Evolutionary conservation across 2,888 invertebrate genomes (phyloP).

Genomic region (Cotesia congregata): DNA sequence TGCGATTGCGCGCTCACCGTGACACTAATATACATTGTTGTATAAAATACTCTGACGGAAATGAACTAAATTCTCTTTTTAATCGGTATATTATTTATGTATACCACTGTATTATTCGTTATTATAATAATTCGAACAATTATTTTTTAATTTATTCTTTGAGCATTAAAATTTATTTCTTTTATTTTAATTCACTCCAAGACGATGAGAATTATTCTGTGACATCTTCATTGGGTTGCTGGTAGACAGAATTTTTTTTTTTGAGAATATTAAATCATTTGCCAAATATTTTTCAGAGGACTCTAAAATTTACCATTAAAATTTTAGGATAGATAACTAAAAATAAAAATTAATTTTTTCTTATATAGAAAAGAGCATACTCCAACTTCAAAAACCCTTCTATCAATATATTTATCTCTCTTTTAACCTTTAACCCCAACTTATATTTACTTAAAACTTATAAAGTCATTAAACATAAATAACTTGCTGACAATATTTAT

Average conservation of each 20-base stretch:
- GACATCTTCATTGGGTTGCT: no score
- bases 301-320: no score
- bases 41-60: conserved; percentile 6
- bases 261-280: no score
- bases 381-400: no score
- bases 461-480: background rate
- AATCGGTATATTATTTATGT: conserved; percentile 1
- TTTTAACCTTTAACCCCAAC: no score
- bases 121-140: background rate
- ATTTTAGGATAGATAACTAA: no score
- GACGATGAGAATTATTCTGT: no score
- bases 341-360: no score
- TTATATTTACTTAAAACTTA: background rate
- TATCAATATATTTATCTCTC: no score
- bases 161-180: background rate
- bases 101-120: background rate
- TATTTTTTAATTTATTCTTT: conserved; percentile 4
- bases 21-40: conserved; percentile 63
- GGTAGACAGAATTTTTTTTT: no score
- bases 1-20: conserved; percentile 69
- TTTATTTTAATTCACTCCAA: background rate
- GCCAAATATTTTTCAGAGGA: no score
- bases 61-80: conserved; percentile 24
- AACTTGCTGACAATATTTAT: background rate
- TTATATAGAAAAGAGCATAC: no score